Base-by-base conservation (phyloP, 2,888 invertebrate genomes). In the Scaptomyza caliginosa region DNA sequence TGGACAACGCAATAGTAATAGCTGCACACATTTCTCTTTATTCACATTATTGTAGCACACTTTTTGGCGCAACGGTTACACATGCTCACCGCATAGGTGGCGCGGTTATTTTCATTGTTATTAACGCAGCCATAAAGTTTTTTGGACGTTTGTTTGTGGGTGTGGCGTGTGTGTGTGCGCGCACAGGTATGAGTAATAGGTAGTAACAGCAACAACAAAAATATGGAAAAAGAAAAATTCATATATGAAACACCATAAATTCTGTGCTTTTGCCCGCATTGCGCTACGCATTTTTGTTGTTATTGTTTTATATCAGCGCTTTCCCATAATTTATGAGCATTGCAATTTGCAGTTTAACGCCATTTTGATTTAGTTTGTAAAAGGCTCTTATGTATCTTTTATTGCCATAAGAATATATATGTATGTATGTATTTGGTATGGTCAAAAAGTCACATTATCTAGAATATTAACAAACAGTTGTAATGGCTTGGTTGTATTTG, bases 321-420 rank as follows among this genome's bases (percentile, higher is more conserved):
- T 48, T 43, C 46, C 49, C 56, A 62, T 67, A 79, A 70, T 73
- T 75, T 75, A 80, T 69, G 59, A 52, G 49, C 42, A 40, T 55
- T 74, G 67, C 71, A 70, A 81, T 77, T 60, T n/a, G n/a, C n/a
- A 73, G 74, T 80, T 76, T 62, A 57, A 65, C 45, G 66, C 43
- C 62, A 40, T 62, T 79, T 64, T 66, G 57, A 74, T 85, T 81
- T 66, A 58, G 60, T 62, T 67, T 46, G 10, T 23, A 5, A 7
- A 34, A 23, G 30, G 30, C 40, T 62, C 45, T 36, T 51, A 36
- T 59, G 48, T 48, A 32, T n/a, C n/a, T 49, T 48, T 39, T 56
- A 45, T 48, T 28, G 42, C 38, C n/a, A 13, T 23, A 6, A 13
- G 16, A 26, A 26, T 11, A 16, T 39, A 23, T 36, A 24, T 24